Evolutionary conservation across 1,140 invertebrate species (phyloP).

Genomic region (Hylaeus volcanicus): DNA sequence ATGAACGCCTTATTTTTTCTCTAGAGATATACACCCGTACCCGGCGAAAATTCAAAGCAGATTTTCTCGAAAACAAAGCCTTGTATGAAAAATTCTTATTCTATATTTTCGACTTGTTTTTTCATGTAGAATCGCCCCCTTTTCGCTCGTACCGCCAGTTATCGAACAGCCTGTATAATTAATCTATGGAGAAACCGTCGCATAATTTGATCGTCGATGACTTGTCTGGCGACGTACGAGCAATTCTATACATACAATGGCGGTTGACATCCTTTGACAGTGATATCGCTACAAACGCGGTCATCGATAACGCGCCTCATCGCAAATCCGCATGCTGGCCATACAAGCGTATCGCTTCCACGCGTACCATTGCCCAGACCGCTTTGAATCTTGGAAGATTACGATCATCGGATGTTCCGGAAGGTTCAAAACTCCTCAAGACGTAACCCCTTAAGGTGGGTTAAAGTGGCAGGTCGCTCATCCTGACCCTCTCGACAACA

Average conservation of each 20-base stretch:
- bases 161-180: too few relatives aligned
- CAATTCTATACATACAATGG: neutral
- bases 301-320: neutral
- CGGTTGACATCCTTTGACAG: conserved; percentile 31
- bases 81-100: too few relatives aligned
- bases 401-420: conserved; percentile 28
- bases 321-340: conserved; percentile 2
- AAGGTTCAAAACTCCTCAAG: conserved; percentile 64
- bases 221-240: neutral
- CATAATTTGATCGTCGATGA: neutral
- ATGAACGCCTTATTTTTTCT: too few relatives aligned
- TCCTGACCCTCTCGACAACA: conserved; percentile 78
- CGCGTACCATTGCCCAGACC: neutral
- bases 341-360: conserved; percentile 27
- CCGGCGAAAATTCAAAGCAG: too few relatives aligned
- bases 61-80: too few relatives aligned
- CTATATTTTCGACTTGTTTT: too few relatives aligned
- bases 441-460: conserved; percentile 72
- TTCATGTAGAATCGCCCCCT: too few relatives aligned
- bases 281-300: conserved; percentile 22
- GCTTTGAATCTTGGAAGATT: conserved; percentile 13
- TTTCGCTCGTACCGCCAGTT: too few relatives aligned
- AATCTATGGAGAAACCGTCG: neutral
- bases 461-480: conserved; percentile 75
- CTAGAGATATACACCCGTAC: too few relatives aligned